These are phyloP conservation scores for Ophiodon elongatus DNA, from an alignment of 2,113 vertebrate genomes.

Conservation along the genomic window DNA sequence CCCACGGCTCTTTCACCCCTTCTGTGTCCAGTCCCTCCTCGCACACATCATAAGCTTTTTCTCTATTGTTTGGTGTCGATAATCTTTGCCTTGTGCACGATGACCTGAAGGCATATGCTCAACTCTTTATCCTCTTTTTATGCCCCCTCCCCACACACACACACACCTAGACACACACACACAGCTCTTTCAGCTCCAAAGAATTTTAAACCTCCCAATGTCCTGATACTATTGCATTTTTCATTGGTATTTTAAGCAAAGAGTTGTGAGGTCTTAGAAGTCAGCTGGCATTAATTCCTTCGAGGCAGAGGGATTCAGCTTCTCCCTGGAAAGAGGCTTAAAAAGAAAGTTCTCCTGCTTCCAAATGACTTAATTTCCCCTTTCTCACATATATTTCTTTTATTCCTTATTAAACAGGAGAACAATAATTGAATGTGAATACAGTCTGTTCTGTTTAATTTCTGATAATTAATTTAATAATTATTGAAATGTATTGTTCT, in stretches of 20 bases:
- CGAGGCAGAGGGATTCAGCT: constrained; percentile 69
- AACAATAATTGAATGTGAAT: constrained; percentile 39
- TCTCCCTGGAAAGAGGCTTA: constrained; percentile 78
- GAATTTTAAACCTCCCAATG: constrained; percentile 79
- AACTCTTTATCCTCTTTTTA: constrained; percentile 68
- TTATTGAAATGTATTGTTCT: neutral
- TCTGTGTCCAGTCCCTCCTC: neutral
- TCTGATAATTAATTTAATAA: constrained; percentile 3
- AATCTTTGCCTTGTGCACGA: constrained; percentile 48
- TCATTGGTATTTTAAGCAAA: constrained; percentile 81
- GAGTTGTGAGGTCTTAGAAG: constrained; percentile 81
- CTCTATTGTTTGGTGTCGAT: constrained; percentile 50
- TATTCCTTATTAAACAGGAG: constrained; percentile 32
- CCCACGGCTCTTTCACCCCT: neutral
- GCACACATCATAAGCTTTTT: constrained; percentile 8
- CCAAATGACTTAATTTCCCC: constrained; percentile 47
- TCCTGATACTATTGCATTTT: constrained; percentile 76
- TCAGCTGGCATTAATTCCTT: constrained; percentile 83
- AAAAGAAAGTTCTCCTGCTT: constrained; percentile 68
- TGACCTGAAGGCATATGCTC: constrained; percentile 61
- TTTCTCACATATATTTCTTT: constrained; percentile 44
- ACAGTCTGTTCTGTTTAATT: constrained; percentile 27
- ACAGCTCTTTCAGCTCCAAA: constrained; percentile 56
- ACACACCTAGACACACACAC: constrained; percentile 45
- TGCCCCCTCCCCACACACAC: constrained; percentile 37